Evolutionary conservation across 2,888 invertebrate genomes (phyloP), one percentile per base, ranked within the genome.

Genomic region (Plutella xylostella): DNA sequence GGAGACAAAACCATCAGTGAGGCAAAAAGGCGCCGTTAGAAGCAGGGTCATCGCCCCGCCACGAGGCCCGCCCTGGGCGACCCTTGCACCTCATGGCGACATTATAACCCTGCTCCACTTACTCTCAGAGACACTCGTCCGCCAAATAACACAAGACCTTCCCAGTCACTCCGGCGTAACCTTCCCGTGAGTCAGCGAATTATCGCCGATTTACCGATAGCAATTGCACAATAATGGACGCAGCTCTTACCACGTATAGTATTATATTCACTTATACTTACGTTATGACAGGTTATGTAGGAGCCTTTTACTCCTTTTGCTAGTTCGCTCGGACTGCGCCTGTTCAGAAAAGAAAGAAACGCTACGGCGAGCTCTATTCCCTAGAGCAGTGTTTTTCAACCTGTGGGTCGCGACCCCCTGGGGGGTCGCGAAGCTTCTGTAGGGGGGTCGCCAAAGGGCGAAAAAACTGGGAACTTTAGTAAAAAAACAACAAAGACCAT

Each of bases 231-330:
- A 22, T 52, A 20, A 60, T 53, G 50, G 25, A n/a, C n/a, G n/a
- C n/a, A n/a, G n/a, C 6, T n/a, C 28, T 37, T 63, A 61, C 56
- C 62, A 62, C 57, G 63, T 60, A 57, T 57, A 55, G 65, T 51
- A 56, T 52, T 60, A 57, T 64, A 57, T 62, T 65, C 68, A 75
- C 68, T 58, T 55, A 64, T 78, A 84, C 84, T 84, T 72, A 85
- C 84, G 68, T 79, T 80, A 70, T 82, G 71, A 84, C 84, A 83
- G 84, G 84, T 85, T 84, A 83, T 73, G 80, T 80, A 84, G 84
- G 84, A 85, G 84, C 82, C 80, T 80, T 82, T 79, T 78, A 85
- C 84, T 84, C 84, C 84, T 85, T 80, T 79, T 77, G 77, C 82
- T 78, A 69, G 76, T 80, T 79, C 69, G 67, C 79, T 72, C 72